Evolutionary conservation across 2,888 invertebrate species (phyloP), one percentile per base, ranked within the genome.

Genomic region (Amphipoea oculea): DNA sequence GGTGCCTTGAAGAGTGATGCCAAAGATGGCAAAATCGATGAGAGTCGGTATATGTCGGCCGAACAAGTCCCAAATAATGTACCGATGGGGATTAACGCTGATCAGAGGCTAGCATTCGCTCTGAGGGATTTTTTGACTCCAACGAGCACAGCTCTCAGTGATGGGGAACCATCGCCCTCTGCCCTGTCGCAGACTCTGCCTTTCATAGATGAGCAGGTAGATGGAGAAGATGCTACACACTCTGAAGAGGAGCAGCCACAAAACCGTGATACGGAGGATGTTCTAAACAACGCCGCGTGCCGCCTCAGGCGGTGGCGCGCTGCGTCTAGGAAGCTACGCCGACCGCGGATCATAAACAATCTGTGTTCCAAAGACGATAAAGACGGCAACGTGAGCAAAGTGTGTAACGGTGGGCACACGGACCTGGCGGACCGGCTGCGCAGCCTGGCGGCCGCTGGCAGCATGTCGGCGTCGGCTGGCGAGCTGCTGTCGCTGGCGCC

Each of bases 291-390:
- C 86, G 96, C 96, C 3, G 97, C 96, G 60, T 96, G 97, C 86
- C 95, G 97, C 76, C 92, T 97, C 90, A 95, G 96, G 84, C 92
- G 97, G 70, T 97, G 97, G 94, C 96, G 97, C 62, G 97, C 97
- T 69, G 96, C 97, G 5, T 96, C 97, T 29, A 93, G 97, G 70
- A 96, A 97, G 88, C 93, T 97, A 60, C 95, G 96, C 2, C 96
- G 94, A 87, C 97, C 93, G 85, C 92, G 94, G 88, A 97, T 94
- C 63, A 97, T 97, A 73, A 97, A 97, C 90, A 97, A 97, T 84
- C 93, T 96, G 78, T 94, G 94, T 87, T 93, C 94, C 6, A 92
- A 90, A 66, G 94, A 93, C 54, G 94, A 94, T 67, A 94, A 94
- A 79, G 94, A 94, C 4, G 90, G 93, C 29, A 91, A 91, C 73